Conservation (phyloP, 2,797 vertebrate species). For the Alectoris magna region DNA sequence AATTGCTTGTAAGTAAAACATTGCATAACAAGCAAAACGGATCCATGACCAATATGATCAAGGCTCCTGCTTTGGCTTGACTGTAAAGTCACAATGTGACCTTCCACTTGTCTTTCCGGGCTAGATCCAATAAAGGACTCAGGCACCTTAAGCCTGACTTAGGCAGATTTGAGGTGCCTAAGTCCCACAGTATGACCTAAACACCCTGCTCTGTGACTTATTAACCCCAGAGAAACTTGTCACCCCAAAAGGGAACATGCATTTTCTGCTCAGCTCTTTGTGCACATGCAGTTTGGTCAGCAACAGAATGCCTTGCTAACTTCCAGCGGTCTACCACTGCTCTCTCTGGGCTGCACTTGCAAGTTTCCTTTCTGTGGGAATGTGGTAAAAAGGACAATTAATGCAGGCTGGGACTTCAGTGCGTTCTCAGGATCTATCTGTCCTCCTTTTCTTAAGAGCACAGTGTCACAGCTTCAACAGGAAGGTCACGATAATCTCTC, state of each 20-base stretch:
- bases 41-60: background rate
- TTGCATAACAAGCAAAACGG: constrained; percentile 12
- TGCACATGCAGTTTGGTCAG: fast-evolving
- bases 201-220: background rate
- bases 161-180: constrained; percentile 27
- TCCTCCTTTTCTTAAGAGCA: background rate
- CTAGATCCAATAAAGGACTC: constrained; percentile 51
- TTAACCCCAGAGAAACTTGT: background rate
- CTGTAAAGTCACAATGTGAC: constrained; percentile 11
- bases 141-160: constrained; percentile 35
- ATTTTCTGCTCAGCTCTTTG: background rate
- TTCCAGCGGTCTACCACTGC: background rate
- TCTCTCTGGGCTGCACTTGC: background rate
- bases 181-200: constrained; percentile 4
- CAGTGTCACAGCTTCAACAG: background rate
- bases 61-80: background rate
- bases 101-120: constrained; percentile 1
- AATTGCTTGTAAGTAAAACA: constrained; percentile 31
- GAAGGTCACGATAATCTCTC: background rate
- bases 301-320: background rate
- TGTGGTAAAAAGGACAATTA: background rate
- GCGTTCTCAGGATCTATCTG: background rate
- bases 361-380: background rate
- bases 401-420: fast-evolving
- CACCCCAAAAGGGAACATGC: background rate